phyloP scores from a whole-genome alignment of 2,797 vertebrate genomes.

The Merluccius polli region DNA sequence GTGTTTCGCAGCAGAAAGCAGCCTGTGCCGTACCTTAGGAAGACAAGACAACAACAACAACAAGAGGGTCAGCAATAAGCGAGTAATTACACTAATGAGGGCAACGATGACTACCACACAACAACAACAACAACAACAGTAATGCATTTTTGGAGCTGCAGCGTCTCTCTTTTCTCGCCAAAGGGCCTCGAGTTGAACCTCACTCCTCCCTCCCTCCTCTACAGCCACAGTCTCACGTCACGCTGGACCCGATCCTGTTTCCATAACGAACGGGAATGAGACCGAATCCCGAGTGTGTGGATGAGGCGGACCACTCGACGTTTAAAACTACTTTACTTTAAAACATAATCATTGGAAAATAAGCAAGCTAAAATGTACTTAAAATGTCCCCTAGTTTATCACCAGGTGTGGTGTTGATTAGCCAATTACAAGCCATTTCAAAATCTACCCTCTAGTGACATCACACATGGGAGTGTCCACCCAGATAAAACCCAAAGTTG shows the following conservation, averaged over 20 bases:
- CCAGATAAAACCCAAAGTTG: too few species aligned
- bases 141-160: neutral
- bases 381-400: too few species aligned
- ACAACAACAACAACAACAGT: neutral
- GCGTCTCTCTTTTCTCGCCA: neutral
- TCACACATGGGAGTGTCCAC: too few species aligned
- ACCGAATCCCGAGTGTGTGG: neutral
- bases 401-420: too few species aligned
- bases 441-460: too few species aligned
- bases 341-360: neutral
- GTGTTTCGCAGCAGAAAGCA: constrained; percentile 94
- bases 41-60: neutral
- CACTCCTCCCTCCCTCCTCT: neutral
- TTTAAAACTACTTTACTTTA: neutral
- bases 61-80: neutral
- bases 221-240: neutral
- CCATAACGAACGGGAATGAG: neutral
- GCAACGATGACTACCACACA: neutral
- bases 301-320: neutral
- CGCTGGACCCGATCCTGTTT: neutral
- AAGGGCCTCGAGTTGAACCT: neutral
- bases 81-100: neutral
- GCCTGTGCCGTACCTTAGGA: constrained; percentile 89
- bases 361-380: neutral
- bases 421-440: too few species aligned